Conservation (phyloP, 2,113 vertebrate species). For the Chionodraco myersi region DNA sequence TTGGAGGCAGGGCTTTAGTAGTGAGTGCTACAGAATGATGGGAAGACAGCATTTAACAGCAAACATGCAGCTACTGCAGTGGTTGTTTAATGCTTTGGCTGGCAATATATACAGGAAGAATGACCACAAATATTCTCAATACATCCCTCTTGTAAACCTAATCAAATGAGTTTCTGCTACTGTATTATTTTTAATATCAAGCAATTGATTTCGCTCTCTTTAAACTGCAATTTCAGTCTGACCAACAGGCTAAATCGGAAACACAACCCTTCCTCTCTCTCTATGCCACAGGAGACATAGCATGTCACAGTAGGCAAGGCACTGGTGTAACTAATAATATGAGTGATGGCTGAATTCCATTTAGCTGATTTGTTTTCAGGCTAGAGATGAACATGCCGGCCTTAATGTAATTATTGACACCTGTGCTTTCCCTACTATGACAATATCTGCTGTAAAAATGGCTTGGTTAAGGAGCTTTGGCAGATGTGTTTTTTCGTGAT, state of each 20-base stretch:
- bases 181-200: neutral
- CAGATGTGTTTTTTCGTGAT: neutral
- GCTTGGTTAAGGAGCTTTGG: neutral
- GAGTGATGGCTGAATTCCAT: neutral
- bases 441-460: neutral
- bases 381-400: neutral
- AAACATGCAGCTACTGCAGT: neutral
- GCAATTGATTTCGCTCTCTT: neutral
- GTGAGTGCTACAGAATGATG: neutral
- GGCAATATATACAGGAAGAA: neutral
- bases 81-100: neutral
- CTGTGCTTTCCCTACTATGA: neutral
- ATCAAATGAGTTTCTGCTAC: neutral
- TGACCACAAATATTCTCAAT: neutral
- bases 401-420: neutral
- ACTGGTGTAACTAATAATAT: neutral
- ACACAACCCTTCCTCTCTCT: no score
- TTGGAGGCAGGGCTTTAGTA: slow-evolving; percentile 19
- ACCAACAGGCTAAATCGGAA: neutral
- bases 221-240: neutral
- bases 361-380: neutral
- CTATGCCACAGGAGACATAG: neutral
- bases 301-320: neutral
- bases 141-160: neutral
- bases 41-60: neutral